Conservation (phyloP, 2,797 vertebrate genomes). For the Trachops cirrhosus region DNA sequence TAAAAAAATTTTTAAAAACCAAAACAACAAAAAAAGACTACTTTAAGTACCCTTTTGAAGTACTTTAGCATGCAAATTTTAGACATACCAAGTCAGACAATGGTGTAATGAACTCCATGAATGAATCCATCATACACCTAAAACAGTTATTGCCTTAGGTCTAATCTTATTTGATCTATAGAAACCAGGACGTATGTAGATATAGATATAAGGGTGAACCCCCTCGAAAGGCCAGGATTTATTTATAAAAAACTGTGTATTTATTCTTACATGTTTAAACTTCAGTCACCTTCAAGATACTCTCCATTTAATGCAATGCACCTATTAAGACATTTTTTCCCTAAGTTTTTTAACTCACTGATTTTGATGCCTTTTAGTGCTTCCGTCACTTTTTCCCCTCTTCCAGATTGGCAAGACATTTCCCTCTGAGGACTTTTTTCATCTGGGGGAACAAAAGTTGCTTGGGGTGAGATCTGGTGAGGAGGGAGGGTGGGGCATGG, state of each 20-base stretch:
- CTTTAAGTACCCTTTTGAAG: not conserved
- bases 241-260: not conserved
- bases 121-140: not conserved
- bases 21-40: no score
- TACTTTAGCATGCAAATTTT: not conserved
- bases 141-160: not conserved
- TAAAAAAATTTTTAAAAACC: no score
- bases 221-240: not conserved
- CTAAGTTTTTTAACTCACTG: not conserved
- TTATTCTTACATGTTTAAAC: no score
- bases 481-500: not conserved
- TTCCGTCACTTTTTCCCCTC: not conserved
- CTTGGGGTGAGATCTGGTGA: not conserved
- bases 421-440: not conserved
- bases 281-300: not conserved
- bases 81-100: constrained; percentile 5
- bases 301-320: not conserved
- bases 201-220: not conserved
- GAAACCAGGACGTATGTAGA: not conserved
- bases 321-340: not conserved
- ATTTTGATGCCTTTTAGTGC: not conserved
- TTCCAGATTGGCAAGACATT: not conserved
- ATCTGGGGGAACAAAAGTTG: not conserved
- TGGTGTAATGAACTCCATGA: not conserved
- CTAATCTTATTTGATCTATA: not conserved